These are phyloP conservation scores for Ceyx margarethae DNA, from an alignment of 2,113 vertebrate genomes.

Conservation along the genomic window DNA sequence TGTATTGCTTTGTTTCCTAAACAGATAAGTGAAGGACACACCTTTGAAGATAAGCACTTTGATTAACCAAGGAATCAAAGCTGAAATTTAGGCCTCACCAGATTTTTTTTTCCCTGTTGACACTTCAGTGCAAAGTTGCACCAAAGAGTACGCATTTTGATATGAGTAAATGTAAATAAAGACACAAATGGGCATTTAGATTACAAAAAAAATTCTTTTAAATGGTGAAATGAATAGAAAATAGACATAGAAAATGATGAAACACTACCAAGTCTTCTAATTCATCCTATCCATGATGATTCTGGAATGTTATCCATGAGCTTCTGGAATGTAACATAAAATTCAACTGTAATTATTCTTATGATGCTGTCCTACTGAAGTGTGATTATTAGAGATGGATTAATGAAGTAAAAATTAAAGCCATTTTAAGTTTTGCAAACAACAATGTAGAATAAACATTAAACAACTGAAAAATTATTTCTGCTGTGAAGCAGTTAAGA, in stretches of 20 bases:
- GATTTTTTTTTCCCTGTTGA: background rate
- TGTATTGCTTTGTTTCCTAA: background rate
- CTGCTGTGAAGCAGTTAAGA: background rate
- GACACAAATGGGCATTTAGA: background rate
- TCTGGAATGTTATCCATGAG: background rate
- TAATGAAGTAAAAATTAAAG: background rate
- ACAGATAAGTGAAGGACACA: background rate
- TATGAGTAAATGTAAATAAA: background rate
- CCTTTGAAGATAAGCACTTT: background rate
- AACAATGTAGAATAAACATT: background rate
- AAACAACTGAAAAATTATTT: conserved; percentile 4
- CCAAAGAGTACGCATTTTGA: background rate
- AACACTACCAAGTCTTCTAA: background rate
- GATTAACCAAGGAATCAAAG: background rate
- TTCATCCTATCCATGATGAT: background rate
- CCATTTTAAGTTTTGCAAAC: background rate
- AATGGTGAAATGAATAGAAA: background rate
- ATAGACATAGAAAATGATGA: background rate
- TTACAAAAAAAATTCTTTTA: background rate
- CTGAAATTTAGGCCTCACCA: background rate
- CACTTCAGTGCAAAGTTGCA: background rate
- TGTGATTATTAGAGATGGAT: background rate
- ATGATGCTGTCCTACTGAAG: background rate
- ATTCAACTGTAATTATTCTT: background rate
- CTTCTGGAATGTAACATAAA: background rate